Evolutionary conservation across 2,113 vertebrate genomes (phyloP).

Genomic region (Alces alces): DNA sequence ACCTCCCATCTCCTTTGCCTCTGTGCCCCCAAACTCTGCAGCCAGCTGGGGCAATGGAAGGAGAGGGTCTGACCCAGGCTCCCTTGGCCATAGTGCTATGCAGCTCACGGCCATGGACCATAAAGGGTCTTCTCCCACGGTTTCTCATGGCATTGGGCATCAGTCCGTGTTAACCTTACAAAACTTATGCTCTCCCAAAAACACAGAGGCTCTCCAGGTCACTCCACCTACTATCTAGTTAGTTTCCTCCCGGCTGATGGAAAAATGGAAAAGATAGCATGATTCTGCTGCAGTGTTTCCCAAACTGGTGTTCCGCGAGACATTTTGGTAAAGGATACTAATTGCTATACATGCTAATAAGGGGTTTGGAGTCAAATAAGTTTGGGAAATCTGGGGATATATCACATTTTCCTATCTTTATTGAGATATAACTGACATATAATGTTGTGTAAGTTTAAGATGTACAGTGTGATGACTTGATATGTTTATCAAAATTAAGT

Average conservation of each 20-base stretch:
- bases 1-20: background rate
- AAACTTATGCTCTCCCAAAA: background rate
- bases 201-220: background rate
- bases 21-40: background rate
- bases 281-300: background rate
- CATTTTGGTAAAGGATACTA: background rate
- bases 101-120: background rate
- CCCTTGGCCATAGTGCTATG: background rate
- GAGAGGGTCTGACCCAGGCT: background rate
- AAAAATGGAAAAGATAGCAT: background rate
- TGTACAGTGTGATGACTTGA: background rate
- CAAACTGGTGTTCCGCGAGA: background rate
- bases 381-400: background rate
- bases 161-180: background rate
- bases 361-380: background rate
- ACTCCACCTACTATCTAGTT: background rate
- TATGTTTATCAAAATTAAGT: background rate
- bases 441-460: background rate
- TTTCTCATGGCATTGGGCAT: background rate
- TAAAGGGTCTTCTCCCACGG: background rate
- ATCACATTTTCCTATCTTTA: background rate
- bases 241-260: background rate
- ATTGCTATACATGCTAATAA: background rate
- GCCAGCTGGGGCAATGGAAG: background rate
- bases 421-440: background rate